A percentile compares a stretch with the other conserved stretches of the same genome.
Evolutionary conservation across 1,140 invertebrate species (phyloP).

Genomic region (Homarus americanus): DNA sequence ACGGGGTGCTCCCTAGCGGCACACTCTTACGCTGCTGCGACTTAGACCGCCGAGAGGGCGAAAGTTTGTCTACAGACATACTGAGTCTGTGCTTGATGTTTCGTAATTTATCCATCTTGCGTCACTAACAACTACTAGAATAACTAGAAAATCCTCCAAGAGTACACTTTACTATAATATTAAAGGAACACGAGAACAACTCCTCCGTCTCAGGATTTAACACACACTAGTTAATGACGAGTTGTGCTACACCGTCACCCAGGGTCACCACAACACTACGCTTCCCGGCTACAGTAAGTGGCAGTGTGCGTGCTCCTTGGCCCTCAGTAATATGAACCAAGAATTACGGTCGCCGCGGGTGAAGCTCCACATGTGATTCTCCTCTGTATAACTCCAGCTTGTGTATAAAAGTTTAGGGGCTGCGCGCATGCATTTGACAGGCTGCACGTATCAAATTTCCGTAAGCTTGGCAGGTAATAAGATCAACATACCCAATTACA

Average conservation of each 20-base stretch:
- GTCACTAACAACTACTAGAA: neutral
- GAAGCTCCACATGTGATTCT: conserved; percentile 16
- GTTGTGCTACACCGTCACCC: neutral
- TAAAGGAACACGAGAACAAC: neutral
- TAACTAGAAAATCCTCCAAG: neutral
- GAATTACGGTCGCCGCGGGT: neutral
- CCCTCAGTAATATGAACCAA: neutral
- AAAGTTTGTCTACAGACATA: conserved; percentile 74
- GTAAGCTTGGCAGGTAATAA: neutral
- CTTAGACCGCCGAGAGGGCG: conserved; percentile 59
- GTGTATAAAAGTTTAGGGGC: neutral
- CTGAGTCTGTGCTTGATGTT: conserved; percentile 72
- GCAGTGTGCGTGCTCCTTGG: neutral
- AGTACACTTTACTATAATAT: neutral
- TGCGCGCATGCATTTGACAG: neutral
- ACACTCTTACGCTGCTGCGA: conserved; percentile 63
- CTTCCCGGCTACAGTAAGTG: neutral
- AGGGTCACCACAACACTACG: neutral
- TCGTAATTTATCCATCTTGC: conserved; percentile 69
- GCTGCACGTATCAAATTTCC: neutral
- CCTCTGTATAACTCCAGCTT: neutral
- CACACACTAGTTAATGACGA: neutral
- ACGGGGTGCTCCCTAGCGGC: conserved; percentile 17
- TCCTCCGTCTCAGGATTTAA: neutral
- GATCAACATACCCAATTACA: neutral